Percentiles rank a stretch among this genome's conserved stretches.
These are phyloP conservation scores for Odontocerum albicorne DNA, from an alignment of 2,888 invertebrate species.

Conservation along the genomic window DNA sequence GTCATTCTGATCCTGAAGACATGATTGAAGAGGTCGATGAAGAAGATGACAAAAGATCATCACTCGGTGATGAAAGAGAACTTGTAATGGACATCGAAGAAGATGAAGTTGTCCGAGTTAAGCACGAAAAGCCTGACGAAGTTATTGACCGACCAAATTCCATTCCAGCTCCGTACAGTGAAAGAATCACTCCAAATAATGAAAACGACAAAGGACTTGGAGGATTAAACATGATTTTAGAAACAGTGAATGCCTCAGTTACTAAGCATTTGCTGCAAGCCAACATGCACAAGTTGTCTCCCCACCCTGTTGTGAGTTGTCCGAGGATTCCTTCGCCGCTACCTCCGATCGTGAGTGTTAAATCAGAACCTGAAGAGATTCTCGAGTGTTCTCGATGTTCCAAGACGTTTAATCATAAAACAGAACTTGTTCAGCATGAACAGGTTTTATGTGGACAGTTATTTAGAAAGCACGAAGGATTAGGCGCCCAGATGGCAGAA, in stretches of 20 bases:
- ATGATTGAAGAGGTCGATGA: slow-evolving; percentile 64
- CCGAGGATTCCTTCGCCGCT: slow-evolving; percentile 48
- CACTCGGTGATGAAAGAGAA: slow-evolving; percentile 58
- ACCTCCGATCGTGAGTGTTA: slow-evolving; percentile 44
- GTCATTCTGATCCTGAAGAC: slow-evolving; percentile 59
- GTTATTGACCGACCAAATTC: slow-evolving; percentile 32
- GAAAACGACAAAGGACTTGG: slow-evolving; percentile 59
- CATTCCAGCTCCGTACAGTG: slow-evolving; percentile 13
- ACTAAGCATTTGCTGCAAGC: slow-evolving; percentile 73
- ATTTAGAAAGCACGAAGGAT: slow-evolving; percentile 68
- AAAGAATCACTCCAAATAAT: slow-evolving; percentile 43
- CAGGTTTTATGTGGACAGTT: slow-evolving; percentile 61
- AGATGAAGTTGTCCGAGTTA: slow-evolving; percentile 54
- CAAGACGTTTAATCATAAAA: slow-evolving; percentile 59
- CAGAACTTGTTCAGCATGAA: slow-evolving; percentile 71
- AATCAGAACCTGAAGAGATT: slow-evolving; percentile 49
- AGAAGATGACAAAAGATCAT: slow-evolving; percentile 57
- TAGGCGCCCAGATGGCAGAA: slow-evolving; percentile 76
- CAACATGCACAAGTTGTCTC: slow-evolving; percentile 67
- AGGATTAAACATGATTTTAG: slow-evolving; percentile 70
- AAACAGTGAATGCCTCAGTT: slow-evolving; percentile 73
- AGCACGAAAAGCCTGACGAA: slow-evolving; percentile 50
- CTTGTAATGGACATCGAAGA: slow-evolving; percentile 71
- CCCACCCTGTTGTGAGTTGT: slow-evolving; percentile 54
- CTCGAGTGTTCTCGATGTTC: slow-evolving; percentile 62